Conservation (phyloP, 2,797 vertebrate genomes). For the Hypotaenidia philippensis region DNA sequence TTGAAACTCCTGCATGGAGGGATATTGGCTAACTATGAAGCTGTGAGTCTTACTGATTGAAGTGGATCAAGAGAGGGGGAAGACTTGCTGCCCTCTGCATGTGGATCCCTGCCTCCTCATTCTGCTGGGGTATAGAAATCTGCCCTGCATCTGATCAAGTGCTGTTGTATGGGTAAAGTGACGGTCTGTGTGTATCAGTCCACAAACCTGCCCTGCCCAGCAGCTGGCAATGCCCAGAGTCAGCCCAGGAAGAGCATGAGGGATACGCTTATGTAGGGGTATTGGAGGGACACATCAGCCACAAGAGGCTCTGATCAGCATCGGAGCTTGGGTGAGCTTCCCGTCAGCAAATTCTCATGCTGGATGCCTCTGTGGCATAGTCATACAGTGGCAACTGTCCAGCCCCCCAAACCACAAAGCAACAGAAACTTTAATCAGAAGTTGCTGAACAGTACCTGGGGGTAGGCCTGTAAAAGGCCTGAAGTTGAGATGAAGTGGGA, state of each 20-base stretch:
- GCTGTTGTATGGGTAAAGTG: accelerated
- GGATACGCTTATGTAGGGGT: neutral
- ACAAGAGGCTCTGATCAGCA: neutral
- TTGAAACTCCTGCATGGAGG: neutral
- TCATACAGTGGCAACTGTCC: neutral
- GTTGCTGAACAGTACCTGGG: neutral
- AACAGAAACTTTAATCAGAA: neutral
- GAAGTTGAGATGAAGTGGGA: neutral
- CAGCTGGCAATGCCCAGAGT: neutral
- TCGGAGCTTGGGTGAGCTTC: neutral
- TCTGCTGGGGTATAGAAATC: neutral
- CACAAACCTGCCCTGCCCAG: neutral
- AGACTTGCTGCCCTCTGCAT: neutral
- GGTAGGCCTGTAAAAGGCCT: neutral
- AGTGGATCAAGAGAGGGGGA: neutral
- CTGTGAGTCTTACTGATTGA: neutral
- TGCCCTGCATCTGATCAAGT: neutral
- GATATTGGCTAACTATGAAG: neutral
- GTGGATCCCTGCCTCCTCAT: neutral
- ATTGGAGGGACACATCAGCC: neutral
- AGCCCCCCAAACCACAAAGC: neutral
- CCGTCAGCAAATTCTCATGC: neutral
- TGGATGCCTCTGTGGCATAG: accelerated
- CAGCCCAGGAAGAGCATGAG: neutral
- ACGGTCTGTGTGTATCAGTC: neutral